Percentiles rank a stretch among this genome's conserved stretches.
Conservation (phyloP, 2,888 invertebrate species). For the Pseudococcus viburni region DNA sequence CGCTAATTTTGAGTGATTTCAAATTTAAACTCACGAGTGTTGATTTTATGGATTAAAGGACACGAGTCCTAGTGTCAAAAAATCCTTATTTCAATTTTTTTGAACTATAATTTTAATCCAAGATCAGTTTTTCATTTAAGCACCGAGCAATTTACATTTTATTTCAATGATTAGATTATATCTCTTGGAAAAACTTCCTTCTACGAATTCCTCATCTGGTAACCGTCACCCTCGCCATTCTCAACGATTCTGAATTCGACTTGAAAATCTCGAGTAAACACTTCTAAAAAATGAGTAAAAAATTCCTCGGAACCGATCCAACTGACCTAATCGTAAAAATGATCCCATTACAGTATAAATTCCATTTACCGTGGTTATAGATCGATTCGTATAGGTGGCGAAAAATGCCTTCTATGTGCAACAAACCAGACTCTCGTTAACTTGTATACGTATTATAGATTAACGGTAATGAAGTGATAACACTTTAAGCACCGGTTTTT, state of each 20-base stretch:
- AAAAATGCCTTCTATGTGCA: constrained; percentile 24
- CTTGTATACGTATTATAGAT: neutral
- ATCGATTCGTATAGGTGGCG: constrained; percentile 3
- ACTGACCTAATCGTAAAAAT: neutral
- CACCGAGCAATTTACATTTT: no score
- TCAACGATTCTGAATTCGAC: neutral
- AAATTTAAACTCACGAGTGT: no score
- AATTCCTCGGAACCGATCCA: neutral
- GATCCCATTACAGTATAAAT: constrained; percentile 9
- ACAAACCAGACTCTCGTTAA: constrained; percentile 41
- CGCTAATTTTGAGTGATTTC: no score
- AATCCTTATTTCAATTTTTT: no score
- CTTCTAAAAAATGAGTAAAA: neutral
- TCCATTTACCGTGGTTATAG: neutral
- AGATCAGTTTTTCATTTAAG: no score
- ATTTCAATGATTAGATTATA: no score
- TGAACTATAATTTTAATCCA: no score
- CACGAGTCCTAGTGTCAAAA: no score
- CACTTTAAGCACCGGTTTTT: constrained; percentile 44
- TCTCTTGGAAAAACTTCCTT: no score
- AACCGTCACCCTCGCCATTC: no score
- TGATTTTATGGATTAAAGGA: no score
- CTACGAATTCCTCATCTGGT: no score
- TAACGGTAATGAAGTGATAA: constrained; percentile 56
- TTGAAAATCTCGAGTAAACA: neutral